phyloP scores from a whole-genome alignment of 2,113 vertebrate species.

The Hemibagrus wyckioides region DNA sequence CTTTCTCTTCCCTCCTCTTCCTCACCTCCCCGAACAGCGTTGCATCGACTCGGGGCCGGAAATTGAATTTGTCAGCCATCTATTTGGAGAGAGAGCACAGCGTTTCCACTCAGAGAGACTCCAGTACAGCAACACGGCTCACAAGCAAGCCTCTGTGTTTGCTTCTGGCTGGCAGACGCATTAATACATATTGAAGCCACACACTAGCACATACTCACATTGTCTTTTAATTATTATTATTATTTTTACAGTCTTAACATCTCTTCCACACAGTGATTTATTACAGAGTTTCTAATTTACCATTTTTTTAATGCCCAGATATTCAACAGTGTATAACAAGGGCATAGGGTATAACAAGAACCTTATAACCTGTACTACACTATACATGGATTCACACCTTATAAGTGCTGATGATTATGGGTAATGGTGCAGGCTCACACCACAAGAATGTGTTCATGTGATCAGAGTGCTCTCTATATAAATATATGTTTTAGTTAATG shows the following conservation, averaged over 20 bases:
- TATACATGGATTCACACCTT: neutral
- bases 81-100: neutral
- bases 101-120: slow-evolving; percentile 2
- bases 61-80: slow-evolving; percentile 50
- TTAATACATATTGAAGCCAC: neutral
- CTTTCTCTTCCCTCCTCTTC: slow-evolving; percentile 29
- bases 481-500: too few species aligned
- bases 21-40: neutral
- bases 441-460: neutral
- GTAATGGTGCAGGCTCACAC: neutral
- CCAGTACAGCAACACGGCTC: neutral
- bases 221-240: too few species aligned
- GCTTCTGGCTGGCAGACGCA: neutral
- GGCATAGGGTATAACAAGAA: neutral
- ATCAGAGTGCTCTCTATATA: neutral
- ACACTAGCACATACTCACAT: neutral
- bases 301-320: too few species aligned
- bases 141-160: slow-evolving; percentile 24
- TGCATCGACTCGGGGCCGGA: slow-evolving; percentile 11
- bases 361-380: neutral
- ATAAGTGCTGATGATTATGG: neutral
- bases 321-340: neutral
- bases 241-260: neutral
- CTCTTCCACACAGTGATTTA: neutral
- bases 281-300: neutral